Evolutionary conservation across 2,797 vertebrate genomes (phyloP).

Genomic region (Prionace glauca): DNA sequence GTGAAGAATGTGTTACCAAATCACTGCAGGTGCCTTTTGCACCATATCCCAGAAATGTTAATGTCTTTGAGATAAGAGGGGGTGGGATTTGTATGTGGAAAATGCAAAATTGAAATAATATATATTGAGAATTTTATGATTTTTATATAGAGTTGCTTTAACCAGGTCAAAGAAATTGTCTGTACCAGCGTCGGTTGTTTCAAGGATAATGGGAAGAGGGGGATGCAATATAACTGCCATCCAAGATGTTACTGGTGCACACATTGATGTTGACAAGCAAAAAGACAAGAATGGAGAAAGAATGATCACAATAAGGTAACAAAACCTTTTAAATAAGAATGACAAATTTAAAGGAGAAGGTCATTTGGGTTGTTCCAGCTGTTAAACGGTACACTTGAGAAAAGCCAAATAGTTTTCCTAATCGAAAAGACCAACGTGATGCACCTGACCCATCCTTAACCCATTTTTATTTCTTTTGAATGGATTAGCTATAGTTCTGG

Average conservation of each 20-base stretch:
- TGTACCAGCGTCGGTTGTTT: slow-evolving; percentile 93
- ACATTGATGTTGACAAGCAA: slow-evolving; percentile 98
- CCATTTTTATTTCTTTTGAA: background rate
- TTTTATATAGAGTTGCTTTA: slow-evolving; percentile 37
- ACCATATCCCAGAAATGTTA: background rate
- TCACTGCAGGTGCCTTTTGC: background rate
- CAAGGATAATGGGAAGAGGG: slow-evolving; percentile 96
- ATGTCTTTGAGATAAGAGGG: background rate
- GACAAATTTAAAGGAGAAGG: background rate
- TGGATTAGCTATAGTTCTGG: background rate
- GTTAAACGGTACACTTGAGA: background rate
- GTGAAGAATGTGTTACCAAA: background rate
- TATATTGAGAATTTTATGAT: slow-evolving; percentile 35
- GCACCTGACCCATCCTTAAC: background rate
- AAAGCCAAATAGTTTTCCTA: background rate
- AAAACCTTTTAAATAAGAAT: background rate
- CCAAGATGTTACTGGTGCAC: slow-evolving; percentile 95
- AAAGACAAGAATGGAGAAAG: slow-evolving; percentile 98
- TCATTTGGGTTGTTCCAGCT: background rate
- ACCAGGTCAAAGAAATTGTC: slow-evolving; percentile 95
- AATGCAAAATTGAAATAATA: slow-evolving; percentile 31
- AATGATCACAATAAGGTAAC: slow-evolving; percentile 97
- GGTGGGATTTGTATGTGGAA: background rate
- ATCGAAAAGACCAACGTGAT: background rate
- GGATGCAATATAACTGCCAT: slow-evolving; percentile 98